phyloP scores from a whole-genome alignment of 2,797 vertebrate genomes.

The Cuculus canorus region DNA sequence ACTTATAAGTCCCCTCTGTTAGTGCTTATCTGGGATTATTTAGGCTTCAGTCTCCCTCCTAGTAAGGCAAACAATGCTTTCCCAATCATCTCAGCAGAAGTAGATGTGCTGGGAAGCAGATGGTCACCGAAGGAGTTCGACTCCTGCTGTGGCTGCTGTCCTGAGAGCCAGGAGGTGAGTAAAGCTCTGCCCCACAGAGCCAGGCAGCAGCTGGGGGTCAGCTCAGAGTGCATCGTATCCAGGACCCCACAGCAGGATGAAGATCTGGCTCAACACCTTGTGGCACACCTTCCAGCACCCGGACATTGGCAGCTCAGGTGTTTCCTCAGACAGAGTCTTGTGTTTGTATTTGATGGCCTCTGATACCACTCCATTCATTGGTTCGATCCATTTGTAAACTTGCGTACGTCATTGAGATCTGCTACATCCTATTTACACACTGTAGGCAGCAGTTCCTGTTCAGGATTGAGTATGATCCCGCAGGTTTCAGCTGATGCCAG shows the following conservation, averaged over 20 bases:
- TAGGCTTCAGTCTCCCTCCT: background rate
- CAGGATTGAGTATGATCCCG: background rate
- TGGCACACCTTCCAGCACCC: background rate
- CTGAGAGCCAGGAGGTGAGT: accelerated
- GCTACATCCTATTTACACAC: background rate
- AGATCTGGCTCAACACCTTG: accelerated
- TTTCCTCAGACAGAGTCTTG: background rate
- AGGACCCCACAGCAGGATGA: background rate
- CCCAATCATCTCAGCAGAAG: background rate
- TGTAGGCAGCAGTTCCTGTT: background rate
- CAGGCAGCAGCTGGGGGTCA: background rate
- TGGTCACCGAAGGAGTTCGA: accelerated
- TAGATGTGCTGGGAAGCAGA: background rate
- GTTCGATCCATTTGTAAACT: background rate
- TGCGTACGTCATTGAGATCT: background rate
- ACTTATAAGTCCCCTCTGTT: background rate
- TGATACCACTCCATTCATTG: background rate
- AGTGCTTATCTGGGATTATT: background rate
- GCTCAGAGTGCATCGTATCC: background rate
- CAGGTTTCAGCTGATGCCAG: background rate
- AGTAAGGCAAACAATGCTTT: background rate
- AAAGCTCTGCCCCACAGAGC: accelerated
- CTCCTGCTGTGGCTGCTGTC: too few species aligned
- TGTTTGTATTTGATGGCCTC: background rate
- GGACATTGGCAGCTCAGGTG: accelerated